Percentiles rank a stretch among this genome's conserved stretches.
phyloP scores from a whole-genome alignment of 2,113 vertebrate genomes.

The Perognathus longimembris region DNA sequence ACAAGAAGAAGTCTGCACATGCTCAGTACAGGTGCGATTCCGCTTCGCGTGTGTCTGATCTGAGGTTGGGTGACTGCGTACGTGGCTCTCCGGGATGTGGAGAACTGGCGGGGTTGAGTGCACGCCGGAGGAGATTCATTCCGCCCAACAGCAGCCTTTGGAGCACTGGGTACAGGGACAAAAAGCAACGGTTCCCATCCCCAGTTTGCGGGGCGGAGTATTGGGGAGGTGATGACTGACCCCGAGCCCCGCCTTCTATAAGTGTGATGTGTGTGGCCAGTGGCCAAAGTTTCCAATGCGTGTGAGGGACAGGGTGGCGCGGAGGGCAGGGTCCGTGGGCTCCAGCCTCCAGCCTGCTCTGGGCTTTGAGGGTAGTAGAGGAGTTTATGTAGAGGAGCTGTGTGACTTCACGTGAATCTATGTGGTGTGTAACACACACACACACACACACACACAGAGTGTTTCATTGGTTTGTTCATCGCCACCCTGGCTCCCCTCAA shows the following conservation, averaged over 20 bases:
- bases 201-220: not conserved
- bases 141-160: not conserved
- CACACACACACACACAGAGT: accelerated
- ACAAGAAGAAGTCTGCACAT: not conserved
- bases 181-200: not conserved
- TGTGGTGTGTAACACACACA: too few species aligned
- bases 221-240: not conserved
- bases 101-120: not conserved
- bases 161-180: not conserved
- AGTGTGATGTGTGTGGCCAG: not conserved
- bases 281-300: not conserved
- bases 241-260: not conserved
- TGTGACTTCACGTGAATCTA: accelerated
- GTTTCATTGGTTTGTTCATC: not conserved
- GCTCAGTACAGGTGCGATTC: not conserved
- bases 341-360: not conserved
- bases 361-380: not conserved
- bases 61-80: not conserved
- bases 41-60: not conserved
- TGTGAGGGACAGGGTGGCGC: too few species aligned
- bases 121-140: not conserved
- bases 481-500: not conserved
- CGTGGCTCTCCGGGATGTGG: too few species aligned
- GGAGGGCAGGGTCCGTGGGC: not conserved
- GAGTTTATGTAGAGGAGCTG: not conserved